phyloP scores from a whole-genome alignment of 1,140 invertebrate genomes.

The Zaprionus inermis region DNA sequence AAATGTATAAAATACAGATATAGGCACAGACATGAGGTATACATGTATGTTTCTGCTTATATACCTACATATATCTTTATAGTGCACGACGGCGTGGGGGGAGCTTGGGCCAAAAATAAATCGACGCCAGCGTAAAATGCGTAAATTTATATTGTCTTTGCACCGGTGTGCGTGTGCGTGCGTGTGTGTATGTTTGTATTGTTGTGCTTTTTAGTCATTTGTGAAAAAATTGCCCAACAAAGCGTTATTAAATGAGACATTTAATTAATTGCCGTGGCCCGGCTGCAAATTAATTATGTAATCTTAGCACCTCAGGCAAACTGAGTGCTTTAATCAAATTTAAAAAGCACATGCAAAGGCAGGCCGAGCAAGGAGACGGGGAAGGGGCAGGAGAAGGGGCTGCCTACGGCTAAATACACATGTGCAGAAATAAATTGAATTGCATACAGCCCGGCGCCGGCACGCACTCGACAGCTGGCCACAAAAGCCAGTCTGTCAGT shows the following conservation, averaged over 20 bases:
- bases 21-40: not conserved
- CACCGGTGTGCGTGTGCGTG: slow-evolving; percentile 14
- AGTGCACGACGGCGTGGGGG: slow-evolving; percentile 68
- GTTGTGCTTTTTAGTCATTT: slow-evolving; percentile 75
- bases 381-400: not conserved
- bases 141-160: slow-evolving; percentile 23
- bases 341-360: slow-evolving; percentile 48
- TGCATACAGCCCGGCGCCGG: slow-evolving; percentile 59
- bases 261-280: slow-evolving; percentile 74
- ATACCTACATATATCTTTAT: slow-evolving; percentile 63
- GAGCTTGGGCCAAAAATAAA: slow-evolving; percentile 73
- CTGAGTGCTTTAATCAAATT: slow-evolving; percentile 69
- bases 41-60: not conserved
- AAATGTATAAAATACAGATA: slow-evolving; percentile 46
- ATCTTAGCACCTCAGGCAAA: slow-evolving; percentile 74
- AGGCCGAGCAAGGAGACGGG: not conserved
- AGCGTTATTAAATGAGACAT: slow-evolving; percentile 82
- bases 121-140: slow-evolving; percentile 53
- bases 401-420: slow-evolving; percentile 41
- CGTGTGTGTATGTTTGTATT: slow-evolving; percentile 17
- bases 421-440: slow-evolving; percentile 75
- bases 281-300: slow-evolving; percentile 80
- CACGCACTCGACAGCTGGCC: slow-evolving; percentile 70
- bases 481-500: slow-evolving; percentile 52
- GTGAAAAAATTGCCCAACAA: slow-evolving; percentile 80